These are phyloP conservation scores for Sinentomon sp. DNA, from an alignment of 2,888 invertebrate genomes.

Conservation along the genomic window DNA sequence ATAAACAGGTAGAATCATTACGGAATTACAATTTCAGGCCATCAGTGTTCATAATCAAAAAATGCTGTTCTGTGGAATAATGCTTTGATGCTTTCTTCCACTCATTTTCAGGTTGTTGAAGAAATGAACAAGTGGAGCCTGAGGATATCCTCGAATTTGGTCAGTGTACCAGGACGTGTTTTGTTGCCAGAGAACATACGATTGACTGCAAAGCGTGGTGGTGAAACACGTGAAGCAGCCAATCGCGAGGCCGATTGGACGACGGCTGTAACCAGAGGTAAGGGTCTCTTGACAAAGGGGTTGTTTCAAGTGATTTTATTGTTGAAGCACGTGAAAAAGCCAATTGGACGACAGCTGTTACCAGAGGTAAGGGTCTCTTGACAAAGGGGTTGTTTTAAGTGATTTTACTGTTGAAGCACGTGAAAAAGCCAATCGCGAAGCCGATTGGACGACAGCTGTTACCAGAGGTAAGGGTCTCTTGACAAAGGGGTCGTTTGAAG, in stretches of 20 bases:
- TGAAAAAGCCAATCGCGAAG: slow-evolving; percentile 7
- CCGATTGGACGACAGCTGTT: slow-evolving; percentile 9
- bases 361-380: slow-evolving; percentile 9
- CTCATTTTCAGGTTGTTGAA: slow-evolving; percentile 4
- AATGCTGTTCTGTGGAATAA: too few relatives aligned
- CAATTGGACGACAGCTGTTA: slow-evolving; percentile 9
- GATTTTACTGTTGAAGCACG: not conserved
- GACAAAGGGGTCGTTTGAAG: too few relatives aligned
- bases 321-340: slow-evolving; percentile 5
- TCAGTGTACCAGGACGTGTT: slow-evolving; percentile 4
- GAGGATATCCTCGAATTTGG: not conserved
- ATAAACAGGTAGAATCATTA: too few relatives aligned
- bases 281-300: too few relatives aligned
- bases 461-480: slow-evolving; percentile 9
- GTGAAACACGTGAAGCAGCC: slow-evolving; percentile 2
- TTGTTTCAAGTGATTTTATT: too few relatives aligned
- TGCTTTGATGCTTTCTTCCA: too few relatives aligned
- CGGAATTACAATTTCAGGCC: too few relatives aligned
- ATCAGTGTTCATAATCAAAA: too few relatives aligned
- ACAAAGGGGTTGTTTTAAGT: too few relatives aligned
- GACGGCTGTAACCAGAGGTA: slow-evolving; percentile 8
- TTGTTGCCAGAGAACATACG: slow-evolving; percentile 5
- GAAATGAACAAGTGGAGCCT: slow-evolving; percentile 9
- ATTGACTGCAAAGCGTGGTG: slow-evolving; percentile 4
- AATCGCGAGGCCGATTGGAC: slow-evolving; percentile 10